Conservation (phyloP, 1,140 invertebrate genomes). For the Diorhabda carinulata region DNA sequence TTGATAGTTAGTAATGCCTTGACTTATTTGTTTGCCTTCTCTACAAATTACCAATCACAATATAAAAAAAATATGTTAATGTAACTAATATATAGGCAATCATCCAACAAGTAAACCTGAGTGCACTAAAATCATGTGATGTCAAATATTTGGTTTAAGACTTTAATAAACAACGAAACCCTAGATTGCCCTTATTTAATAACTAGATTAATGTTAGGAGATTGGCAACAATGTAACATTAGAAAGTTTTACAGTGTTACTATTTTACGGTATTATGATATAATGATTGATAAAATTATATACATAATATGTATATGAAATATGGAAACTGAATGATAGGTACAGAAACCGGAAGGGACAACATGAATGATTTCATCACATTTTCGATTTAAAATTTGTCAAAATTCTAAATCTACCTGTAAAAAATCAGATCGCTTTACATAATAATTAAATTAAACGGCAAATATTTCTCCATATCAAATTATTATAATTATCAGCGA, state of each 20-base stretch:
- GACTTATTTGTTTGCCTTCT: neutral
- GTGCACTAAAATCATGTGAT: neutral
- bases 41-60: slow-evolving; percentile 16
- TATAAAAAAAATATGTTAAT: neutral
- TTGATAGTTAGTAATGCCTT: too few species aligned
- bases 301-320: slow-evolving; percentile 5
- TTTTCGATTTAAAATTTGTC: slow-evolving; percentile 15
- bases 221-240: neutral
- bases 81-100: slow-evolving; percentile 5
- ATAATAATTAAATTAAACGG: neutral
- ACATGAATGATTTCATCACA: slow-evolving; percentile 16
- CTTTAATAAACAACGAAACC: too few species aligned
- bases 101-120: slow-evolving; percentile 10
- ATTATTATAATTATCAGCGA: neutral
- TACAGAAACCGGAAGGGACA: slow-evolving; percentile 16
- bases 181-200: too few species aligned
- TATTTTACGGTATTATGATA: neutral
- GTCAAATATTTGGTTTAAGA: neutral
- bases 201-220: too few species aligned
- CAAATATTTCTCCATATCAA: too few species aligned
- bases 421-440: slow-evolving; percentile 17
- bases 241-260: neutral
- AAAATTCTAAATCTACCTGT: slow-evolving; percentile 13
- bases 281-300: slow-evolving; percentile 5
- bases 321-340: slow-evolving; percentile 10